A percentile compares a stretch with the other conserved stretches of the same genome.
These are phyloP conservation scores for Erebia ligea DNA, from an alignment of 2,888 invertebrate genomes.

Conservation along the genomic window DNA sequence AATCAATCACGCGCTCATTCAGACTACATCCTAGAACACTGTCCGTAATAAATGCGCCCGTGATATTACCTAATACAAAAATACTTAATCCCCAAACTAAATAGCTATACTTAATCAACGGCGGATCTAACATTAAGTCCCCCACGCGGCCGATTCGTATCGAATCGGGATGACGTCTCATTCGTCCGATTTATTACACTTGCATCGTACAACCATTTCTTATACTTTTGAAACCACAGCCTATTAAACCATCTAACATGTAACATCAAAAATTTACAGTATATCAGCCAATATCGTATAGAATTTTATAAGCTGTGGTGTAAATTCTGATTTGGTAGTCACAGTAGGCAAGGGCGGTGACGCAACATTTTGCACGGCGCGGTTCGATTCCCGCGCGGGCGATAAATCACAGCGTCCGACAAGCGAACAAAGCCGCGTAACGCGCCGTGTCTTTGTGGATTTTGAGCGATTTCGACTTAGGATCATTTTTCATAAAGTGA, in stretches of 20 bases:
- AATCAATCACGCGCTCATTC: constrained; percentile 34
- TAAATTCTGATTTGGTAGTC: constrained; percentile 42
- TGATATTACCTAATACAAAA: constrained; percentile 47
- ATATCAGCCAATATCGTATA: constrained; percentile 24
- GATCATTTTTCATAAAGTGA: constrained; percentile 73
- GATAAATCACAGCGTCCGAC: constrained; percentile 72
- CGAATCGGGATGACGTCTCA: constrained; percentile 80
- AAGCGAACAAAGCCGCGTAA: constrained; percentile 79
- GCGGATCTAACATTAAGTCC: constrained; percentile 66
- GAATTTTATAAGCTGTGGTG: constrained; percentile 49
- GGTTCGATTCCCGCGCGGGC: constrained; percentile 61
- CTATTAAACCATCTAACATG: constrained; percentile 28
- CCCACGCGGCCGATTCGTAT: constrained; percentile 70
- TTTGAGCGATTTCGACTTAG: constrained; percentile 77
- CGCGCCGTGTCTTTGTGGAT: constrained; percentile 80
- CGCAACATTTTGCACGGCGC: constrained; percentile 79
- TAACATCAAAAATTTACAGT: constrained; percentile 35
- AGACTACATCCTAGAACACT: constrained; percentile 20
- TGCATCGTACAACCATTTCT: constrained; percentile 52
- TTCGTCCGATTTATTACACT: constrained; percentile 74
- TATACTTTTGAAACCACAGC: constrained; percentile 48
- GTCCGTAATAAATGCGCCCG: constrained; percentile 33
- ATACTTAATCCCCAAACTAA: constrained; percentile 65
- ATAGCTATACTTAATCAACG: constrained; percentile 77
- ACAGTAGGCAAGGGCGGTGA: constrained; percentile 59